Percentiles rank a stretch among this genome's conserved stretches.
phyloP scores from a whole-genome alignment of 2,113 vertebrate species.

The Labrus mixtus region DNA sequence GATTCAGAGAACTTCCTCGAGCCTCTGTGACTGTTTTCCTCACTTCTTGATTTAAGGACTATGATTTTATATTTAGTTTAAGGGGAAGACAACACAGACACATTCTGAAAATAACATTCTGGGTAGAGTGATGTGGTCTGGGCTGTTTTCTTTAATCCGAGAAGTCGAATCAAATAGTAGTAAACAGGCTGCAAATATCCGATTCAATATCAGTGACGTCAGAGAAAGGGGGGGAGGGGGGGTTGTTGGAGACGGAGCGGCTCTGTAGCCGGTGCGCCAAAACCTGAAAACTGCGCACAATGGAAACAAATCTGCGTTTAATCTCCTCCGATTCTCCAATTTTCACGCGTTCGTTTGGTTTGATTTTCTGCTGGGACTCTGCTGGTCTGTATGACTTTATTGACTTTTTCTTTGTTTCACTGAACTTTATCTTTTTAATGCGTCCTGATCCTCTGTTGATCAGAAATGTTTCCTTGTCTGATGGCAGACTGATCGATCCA shows the following conservation, averaged over 20 bases:
- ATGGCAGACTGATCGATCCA: not conserved
- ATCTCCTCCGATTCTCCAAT: too few relatives aligned
- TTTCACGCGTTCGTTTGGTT: not conserved
- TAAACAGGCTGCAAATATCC: slow-evolving; percentile 47
- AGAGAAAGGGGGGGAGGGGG: slow-evolving; percentile 33
- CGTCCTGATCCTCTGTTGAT: not conserved
- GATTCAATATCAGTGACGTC: slow-evolving; percentile 74
- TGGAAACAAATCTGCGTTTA: slow-evolving; percentile 2
- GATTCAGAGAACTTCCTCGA: not conserved
- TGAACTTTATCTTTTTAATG: not conserved
- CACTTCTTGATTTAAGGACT: not conserved
- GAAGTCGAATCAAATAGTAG: not conserved
- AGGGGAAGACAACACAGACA: not conserved
- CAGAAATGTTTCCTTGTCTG: not conserved
- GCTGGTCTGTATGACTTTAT: slow-evolving; percentile 27
- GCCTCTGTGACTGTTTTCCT: not conserved
- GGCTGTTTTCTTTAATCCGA: not conserved
- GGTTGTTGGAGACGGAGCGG: slow-evolving; percentile 33
- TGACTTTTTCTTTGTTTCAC: not conserved
- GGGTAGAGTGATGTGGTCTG: not conserved
- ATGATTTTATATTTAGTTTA: not conserved
- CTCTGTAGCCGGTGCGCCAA: slow-evolving; percentile 40
- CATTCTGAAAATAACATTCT: not conserved
- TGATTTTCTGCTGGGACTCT: not conserved
- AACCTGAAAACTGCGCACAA: slow-evolving; percentile 46